A percentile compares a stretch with the other conserved stretches of the same genome.
These are phyloP conservation scores for Malurus elegans DNA, from an alignment of 2,113 vertebrate species.

Conservation along the genomic window DNA sequence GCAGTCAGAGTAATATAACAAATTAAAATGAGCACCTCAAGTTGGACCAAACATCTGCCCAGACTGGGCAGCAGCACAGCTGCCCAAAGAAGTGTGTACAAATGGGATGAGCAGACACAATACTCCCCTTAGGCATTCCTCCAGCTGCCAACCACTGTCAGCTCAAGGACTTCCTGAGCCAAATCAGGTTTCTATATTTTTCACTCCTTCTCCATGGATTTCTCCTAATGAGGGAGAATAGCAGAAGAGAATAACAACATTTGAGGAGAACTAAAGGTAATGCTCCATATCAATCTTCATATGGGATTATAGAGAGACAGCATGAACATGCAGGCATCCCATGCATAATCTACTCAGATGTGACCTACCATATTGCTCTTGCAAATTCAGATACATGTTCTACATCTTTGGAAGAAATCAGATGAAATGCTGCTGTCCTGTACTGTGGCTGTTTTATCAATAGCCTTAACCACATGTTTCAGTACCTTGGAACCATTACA, in stretches of 20 bases:
- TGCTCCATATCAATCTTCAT: background rate
- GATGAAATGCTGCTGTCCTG: background rate
- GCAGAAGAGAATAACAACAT: background rate
- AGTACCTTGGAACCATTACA: background rate
- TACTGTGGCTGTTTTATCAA: background rate
- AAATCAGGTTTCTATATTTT: background rate
- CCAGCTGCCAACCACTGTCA: background rate
- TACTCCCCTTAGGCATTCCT: conserved; percentile 13
- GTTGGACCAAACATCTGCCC: background rate
- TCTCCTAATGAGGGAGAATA: conserved; percentile 15
- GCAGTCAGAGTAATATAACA: background rate
- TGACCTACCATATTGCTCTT: background rate
- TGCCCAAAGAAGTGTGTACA: conserved; percentile 7
- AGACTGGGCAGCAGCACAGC: background rate
- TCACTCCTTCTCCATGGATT: background rate
- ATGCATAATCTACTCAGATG: background rate
- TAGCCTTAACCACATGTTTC: background rate
- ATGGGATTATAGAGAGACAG: background rate
- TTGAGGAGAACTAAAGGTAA: background rate
- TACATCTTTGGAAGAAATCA: background rate
- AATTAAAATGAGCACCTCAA: background rate
- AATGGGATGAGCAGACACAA: conserved; percentile 4
- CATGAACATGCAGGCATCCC: background rate
- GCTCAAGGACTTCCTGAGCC: background rate
- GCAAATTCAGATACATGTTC: background rate